Evolutionary conservation across 1,140 invertebrate species (phyloP).

Genomic region (Drosophila kanapiae): DNA sequence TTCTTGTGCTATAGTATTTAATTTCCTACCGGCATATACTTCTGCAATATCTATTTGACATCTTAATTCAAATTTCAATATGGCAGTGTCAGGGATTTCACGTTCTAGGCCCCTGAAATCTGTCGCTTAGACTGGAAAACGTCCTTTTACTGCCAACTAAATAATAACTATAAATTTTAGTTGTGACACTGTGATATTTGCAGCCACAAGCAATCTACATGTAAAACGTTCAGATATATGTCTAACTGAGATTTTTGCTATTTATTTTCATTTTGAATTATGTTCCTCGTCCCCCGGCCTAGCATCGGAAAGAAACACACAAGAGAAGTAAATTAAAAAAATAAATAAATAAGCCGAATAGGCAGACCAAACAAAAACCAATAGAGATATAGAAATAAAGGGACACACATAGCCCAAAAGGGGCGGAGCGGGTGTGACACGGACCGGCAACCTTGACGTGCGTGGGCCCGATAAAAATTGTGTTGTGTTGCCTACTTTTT

Average conservation of each 20-base stretch:
- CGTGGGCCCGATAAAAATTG: slow-evolving; percentile 69
- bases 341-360: slow-evolving; percentile 49
- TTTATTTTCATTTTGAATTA: slow-evolving; percentile 78
- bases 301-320: slow-evolving; percentile 27
- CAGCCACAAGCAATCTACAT: slow-evolving; percentile 67
- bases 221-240: slow-evolving; percentile 51
- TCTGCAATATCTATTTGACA: slow-evolving; percentile 16
- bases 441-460: slow-evolving; percentile 58
- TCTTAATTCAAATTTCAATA: slow-evolving; percentile 38
- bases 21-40: too few species aligned
- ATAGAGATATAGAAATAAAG: slow-evolving; percentile 46
- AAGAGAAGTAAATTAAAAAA: slow-evolving; percentile 69
- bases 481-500: slow-evolving; percentile 56
- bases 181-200: slow-evolving; percentile 55
- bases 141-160: slow-evolving; percentile 4
- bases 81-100: slow-evolving; percentile 8
- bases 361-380: slow-evolving; percentile 42
- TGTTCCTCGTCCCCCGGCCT: slow-evolving; percentile 33
- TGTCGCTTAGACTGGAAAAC: slow-evolving; percentile 2
- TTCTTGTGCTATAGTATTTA: not conserved
- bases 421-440: slow-evolving; percentile 23
- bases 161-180: slow-evolving; percentile 63
- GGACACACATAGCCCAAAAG: slow-evolving; percentile 20
- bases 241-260: slow-evolving; percentile 50
- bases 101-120: slow-evolving; percentile 10